phyloP scores from a whole-genome alignment of 64 coral and sea anemone species.

The Pocillopora verrucosa region DNA sequence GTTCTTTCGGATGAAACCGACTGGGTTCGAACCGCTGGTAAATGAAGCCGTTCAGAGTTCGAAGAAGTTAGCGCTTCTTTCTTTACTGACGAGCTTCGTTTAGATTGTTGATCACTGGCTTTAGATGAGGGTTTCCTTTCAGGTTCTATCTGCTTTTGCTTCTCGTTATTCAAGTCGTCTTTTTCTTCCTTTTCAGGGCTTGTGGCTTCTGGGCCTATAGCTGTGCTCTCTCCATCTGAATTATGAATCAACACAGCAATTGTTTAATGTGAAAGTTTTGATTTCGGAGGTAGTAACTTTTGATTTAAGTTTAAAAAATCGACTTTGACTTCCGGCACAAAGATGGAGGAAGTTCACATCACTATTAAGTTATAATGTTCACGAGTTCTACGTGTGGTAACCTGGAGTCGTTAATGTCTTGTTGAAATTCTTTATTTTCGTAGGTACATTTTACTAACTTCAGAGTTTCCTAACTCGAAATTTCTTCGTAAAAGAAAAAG shows the following conservation, averaged over 20 bases:
- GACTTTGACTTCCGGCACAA: no score
- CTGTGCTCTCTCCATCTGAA: constrained; percentile 54
- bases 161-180: background rate
- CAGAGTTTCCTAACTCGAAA: no score
- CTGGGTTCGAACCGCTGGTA: constrained; percentile 9
- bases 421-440: no score
- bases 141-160: background rate
- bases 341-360: no score
- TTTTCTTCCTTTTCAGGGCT: constrained; percentile 19
- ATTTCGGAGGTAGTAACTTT: background rate
- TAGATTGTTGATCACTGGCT: background rate
- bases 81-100: background rate
- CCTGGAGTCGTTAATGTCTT: no score
- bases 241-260: background rate
- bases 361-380: no score
- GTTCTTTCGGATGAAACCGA: background rate
- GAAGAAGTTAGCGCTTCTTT: constrained; percentile 3
- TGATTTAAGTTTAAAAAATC: background rate
- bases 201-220: constrained; percentile 35
- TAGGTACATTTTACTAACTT: no score
- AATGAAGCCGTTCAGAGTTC: background rate
- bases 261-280: background rate
- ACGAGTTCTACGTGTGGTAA: no score
- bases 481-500: no score
- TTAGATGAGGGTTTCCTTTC: constrained; percentile 13